Base-by-base conservation (phyloP, 2,888 invertebrate species). In the Spodoptera exigua region DNA sequence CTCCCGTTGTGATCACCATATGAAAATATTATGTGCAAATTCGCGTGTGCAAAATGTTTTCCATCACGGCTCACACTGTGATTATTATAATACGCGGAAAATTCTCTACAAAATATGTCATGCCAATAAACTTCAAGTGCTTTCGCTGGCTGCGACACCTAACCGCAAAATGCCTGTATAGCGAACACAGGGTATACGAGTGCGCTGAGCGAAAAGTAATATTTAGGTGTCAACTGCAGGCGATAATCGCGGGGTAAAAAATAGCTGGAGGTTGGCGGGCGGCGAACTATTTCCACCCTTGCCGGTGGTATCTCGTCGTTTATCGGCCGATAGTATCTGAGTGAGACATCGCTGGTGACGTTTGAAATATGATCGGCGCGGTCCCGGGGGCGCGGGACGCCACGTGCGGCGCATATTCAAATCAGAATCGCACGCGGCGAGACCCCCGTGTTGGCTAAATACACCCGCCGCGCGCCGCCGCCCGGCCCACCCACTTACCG, bases 361-460 rank as follows among this genome's bases (percentile, higher is more conserved):
- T 93, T 94, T 94, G 94, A 94, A 94, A 94, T 94, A 94, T 94
- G 93, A 94, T 93, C 93, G 89, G 88, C 87, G 89, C 85, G 87
- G 92, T 92, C 93, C 92, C 93, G 71, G 82, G 87, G 87, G 89
- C 84, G 87, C 88, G 86, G 88, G 86, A 83, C 79, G 92, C 89
- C 92, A 92, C 94, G 94, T 94, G 94, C 91, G 89, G 75, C 89
- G 92, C 90, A 92, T 94, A 94, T 94, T 94, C 94, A 94, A 94
- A 94, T 94, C 90, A 89, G 91, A 86, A 88, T 87, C 89, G 93
- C 93, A 93, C 92, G 93, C 92, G 92, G 89, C 90, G 87, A 70
- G 87, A 89, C 91, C 92, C 94, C 94, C 90, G 89, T 94, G 94
- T 94, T 94, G 94, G 94, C 93, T 94, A 94, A 94, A 94, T 94